phyloP scores from a whole-genome alignment of 2,888 invertebrate genomes.

The Escarpia spicata region DNA sequence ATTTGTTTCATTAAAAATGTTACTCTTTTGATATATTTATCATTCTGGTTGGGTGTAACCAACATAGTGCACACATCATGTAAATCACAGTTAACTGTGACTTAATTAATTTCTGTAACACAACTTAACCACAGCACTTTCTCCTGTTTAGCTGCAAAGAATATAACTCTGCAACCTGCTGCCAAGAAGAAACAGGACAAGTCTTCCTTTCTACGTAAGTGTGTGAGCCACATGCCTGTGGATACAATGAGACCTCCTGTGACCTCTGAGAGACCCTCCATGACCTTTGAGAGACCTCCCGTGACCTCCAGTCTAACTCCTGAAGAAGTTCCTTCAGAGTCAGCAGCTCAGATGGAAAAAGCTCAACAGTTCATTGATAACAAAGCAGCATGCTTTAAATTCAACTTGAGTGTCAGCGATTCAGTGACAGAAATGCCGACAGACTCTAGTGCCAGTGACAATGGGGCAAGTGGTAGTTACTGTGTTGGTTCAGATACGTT shows the following conservation, averaged over 20 bases:
- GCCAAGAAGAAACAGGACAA: conserved; percentile 3
- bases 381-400: neutral
- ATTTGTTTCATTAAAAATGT: no score
- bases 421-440: neutral
- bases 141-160: neutral
- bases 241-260: neutral
- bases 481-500: neutral
- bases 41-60: no score
- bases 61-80: no score
- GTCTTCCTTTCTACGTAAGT: neutral
- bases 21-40: no score
- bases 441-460: neutral
- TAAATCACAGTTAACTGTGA: neutral
- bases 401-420: neutral
- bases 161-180: neutral
- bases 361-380: neutral
- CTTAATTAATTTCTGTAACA: neutral
- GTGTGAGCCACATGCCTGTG: neutral
- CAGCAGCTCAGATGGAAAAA: neutral
- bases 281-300: no score
- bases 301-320: neutral
- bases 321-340: neutral
- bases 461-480: neutral
- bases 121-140: neutral
- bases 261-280: neutral